Percentiles rank a stretch among this genome's conserved stretches.
These are phyloP conservation scores for Manacus vitellinus DNA, from an alignment of 2,113 vertebrate species.

Conservation along the genomic window DNA sequence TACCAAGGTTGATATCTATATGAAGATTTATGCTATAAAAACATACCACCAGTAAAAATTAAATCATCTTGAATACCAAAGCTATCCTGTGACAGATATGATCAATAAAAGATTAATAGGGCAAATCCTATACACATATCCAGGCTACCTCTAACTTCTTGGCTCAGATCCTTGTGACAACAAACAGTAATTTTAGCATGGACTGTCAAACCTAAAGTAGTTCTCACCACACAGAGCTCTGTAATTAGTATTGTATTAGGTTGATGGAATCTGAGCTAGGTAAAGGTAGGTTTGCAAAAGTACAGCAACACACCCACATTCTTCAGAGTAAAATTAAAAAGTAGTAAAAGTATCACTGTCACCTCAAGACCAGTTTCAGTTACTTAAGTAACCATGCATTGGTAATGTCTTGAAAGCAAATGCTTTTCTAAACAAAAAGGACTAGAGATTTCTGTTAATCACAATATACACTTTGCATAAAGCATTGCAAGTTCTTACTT, in stretches of 20 bases:
- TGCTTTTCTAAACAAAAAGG: background rate
- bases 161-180: background rate
- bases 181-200: background rate
- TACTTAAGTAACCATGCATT: background rate
- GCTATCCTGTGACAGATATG: background rate
- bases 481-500: background rate
- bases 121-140: background rate
- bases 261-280: background rate
- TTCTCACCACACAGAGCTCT: background rate
- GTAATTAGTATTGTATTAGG: background rate
- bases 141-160: background rate
- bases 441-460: background rate
- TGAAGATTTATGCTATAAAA: background rate
- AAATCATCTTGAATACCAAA: background rate
- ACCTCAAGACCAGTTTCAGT: background rate
- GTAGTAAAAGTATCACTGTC: background rate
- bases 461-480: background rate
- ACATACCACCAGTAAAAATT: background rate
- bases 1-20: background rate
- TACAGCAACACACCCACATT: accelerated
- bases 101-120: background rate
- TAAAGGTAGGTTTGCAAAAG: background rate
- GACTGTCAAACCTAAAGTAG: background rate
- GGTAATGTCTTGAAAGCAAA: background rate
- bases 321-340: background rate